Conservation (phyloP, 2,888 invertebrate genomes). For the Leucophenga maculata region DNA sequence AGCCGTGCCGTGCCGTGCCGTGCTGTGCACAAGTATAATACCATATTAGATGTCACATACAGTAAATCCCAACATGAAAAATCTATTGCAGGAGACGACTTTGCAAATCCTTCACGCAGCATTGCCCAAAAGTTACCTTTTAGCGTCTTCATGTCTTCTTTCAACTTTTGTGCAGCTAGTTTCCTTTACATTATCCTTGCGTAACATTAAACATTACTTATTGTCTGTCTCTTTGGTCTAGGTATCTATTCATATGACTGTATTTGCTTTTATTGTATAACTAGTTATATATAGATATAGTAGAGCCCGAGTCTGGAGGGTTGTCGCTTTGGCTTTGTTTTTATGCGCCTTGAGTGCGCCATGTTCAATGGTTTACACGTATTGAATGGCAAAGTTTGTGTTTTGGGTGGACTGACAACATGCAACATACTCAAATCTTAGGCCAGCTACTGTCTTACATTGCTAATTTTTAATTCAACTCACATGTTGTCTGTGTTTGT, state of each 20-base stretch:
- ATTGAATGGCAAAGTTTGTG: conserved; percentile 29
- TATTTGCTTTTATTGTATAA: too few relatives aligned
- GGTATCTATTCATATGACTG: neutral
- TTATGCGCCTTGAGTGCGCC: conserved; percentile 53
- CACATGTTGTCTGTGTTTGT: conserved; percentile 52
- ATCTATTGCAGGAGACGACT: conserved; percentile 50
- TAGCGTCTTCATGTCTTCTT: too few relatives aligned
- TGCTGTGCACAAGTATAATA: conserved; percentile 54
- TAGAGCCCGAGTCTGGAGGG: conserved; percentile 31
- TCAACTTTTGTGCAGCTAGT: conserved; percentile 31
- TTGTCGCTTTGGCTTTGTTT: conserved; percentile 51
- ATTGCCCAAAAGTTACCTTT: conserved; percentile 11
- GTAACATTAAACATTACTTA: too few relatives aligned
- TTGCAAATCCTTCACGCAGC: conserved; percentile 1
- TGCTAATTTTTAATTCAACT: conserved; percentile 62
- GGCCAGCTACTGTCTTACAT: conserved; percentile 29
- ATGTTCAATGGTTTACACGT: conserved; percentile 29
- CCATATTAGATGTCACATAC: conserved; percentile 61
- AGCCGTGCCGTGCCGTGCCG: conserved; percentile 30
- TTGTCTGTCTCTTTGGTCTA: neutral
- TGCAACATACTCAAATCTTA: conserved; percentile 19
- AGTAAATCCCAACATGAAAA: conserved; percentile 62
- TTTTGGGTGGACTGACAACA: neutral
- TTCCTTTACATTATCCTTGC: conserved; percentile 41
- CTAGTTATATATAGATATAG: too few relatives aligned